Conservation (phyloP, 2,113 vertebrate genomes). For the Corythoichthys intestinalis region DNA sequence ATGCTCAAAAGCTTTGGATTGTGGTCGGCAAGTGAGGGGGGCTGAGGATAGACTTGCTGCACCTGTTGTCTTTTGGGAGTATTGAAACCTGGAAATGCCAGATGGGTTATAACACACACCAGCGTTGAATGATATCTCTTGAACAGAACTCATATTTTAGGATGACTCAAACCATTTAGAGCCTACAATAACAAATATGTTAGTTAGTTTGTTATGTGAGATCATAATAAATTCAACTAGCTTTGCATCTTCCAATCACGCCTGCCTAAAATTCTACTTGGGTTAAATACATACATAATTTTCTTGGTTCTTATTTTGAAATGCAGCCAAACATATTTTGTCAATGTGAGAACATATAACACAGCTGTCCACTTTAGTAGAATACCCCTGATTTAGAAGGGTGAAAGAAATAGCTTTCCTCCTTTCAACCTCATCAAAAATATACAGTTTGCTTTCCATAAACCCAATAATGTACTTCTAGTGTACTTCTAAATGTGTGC, state of each 20-base stretch:
- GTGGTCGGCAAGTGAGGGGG: background rate
- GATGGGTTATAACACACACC: background rate
- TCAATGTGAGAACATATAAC: too few relatives aligned
- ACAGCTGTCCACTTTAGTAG: too few relatives aligned
- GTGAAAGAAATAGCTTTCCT: slow-evolving; percentile 27
- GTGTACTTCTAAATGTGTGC: slow-evolving; percentile 19
- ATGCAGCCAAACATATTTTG: too few relatives aligned
- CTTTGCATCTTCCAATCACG: background rate
- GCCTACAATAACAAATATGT: background rate
- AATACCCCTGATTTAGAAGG: too few relatives aligned
- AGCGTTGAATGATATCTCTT: slow-evolving; percentile 19
- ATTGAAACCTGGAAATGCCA: background rate
- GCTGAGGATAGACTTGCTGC: slow-evolving; percentile 44
- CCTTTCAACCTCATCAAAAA: slow-evolving; percentile 20
- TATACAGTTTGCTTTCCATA: slow-evolving; percentile 42
- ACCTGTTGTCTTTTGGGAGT: slow-evolving; percentile 62
- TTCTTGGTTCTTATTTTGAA: too few relatives aligned
- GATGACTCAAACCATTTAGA: background rate
- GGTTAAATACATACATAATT: too few relatives aligned
- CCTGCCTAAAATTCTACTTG: background rate
- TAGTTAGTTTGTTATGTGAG: background rate
- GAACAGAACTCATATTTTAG: slow-evolving; percentile 10
- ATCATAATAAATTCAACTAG: background rate
- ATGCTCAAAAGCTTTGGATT: slow-evolving; percentile 4
- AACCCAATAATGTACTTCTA: slow-evolving; percentile 31